Percentiles rank a stretch among this genome's conserved stretches.
phyloP scores from a whole-genome alignment of 1,140 invertebrate species.

The Ceratina australensis region DNA sequence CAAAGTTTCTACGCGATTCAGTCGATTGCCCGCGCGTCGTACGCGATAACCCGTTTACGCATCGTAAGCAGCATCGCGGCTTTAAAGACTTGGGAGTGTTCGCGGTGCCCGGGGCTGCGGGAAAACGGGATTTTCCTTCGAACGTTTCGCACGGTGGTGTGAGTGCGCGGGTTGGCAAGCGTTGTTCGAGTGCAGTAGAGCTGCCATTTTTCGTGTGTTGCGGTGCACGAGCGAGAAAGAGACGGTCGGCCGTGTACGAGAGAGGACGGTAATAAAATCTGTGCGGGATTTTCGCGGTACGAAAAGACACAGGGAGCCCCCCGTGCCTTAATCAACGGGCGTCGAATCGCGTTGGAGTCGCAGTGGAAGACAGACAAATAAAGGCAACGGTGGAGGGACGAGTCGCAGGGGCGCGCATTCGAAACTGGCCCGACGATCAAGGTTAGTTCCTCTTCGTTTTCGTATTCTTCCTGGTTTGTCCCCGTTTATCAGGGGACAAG shows the following conservation, averaged over 20 bases:
- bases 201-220: constrained; percentile 65
- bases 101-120: not conserved
- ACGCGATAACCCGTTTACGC: not conserved
- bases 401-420: constrained; percentile 46
- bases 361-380: constrained; percentile 1
- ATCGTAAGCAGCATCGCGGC: not conserved
- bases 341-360: not conserved
- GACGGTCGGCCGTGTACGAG: constrained; percentile 6
- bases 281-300: constrained; percentile 53
- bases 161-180: constrained; percentile 65
- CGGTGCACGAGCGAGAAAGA: constrained; percentile 37
- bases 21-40: not conserved
- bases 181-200: constrained; percentile 57
- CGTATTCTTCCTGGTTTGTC: constrained; percentile 5
- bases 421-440: constrained; percentile 74
- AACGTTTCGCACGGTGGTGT: constrained; percentile 31
- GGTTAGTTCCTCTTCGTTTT: constrained; percentile 63
- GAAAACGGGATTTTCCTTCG: constrained; percentile 21
- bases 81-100: no score
- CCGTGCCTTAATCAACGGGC: not conserved
- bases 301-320: constrained; percentile 25
- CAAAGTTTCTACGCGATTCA: constrained; percentile 12
- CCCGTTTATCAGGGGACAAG: not conserved
- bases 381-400: constrained; percentile 32
- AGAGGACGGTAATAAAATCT: not conserved